Evolutionary conservation across 2,797 vertebrate species (phyloP).

Genomic region (Etheostoma perlongum): DNA sequence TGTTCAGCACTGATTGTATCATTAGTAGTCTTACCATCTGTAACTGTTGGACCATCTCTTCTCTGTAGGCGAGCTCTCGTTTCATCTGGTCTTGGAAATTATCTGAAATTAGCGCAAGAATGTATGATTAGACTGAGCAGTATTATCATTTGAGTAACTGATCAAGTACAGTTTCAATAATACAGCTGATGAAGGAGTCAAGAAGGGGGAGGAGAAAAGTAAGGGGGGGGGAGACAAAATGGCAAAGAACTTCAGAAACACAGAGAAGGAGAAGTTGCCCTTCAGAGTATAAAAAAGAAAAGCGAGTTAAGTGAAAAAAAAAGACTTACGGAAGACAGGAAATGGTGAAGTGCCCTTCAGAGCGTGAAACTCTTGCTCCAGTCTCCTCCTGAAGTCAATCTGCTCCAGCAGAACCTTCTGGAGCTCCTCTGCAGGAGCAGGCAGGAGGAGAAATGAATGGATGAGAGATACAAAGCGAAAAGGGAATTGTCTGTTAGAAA

Average conservation of each 20-base stretch:
- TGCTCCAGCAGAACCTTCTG: constrained; percentile 99
- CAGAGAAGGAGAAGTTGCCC: constrained; percentile 17
- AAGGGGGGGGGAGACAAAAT: background rate
- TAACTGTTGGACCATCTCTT: constrained; percentile 98
- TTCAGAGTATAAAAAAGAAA: constrained; percentile 22
- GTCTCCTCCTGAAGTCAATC: constrained; percentile 95
- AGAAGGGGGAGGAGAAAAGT: background rate
- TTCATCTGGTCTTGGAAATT: constrained; percentile 99
- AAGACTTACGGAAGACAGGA: constrained; percentile 96
- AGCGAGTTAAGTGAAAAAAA: background rate
- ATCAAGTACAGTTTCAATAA: constrained; percentile 11
- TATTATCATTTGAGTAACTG: constrained; percentile 22
- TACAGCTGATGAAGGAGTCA: background rate
- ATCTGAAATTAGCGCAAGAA: constrained; percentile 81
- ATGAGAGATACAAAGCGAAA: background rate
- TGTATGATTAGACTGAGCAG: constrained; percentile 24
- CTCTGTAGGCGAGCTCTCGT: constrained; percentile 95
- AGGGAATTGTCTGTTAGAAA: background rate
- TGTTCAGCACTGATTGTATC: constrained; percentile 46
- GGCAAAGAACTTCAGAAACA: background rate
- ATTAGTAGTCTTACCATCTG: constrained; percentile 91
- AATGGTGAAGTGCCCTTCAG: constrained; percentile 95
- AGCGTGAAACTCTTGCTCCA: constrained; percentile 98
- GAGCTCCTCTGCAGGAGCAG: constrained; percentile 91
- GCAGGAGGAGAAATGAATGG: constrained; percentile 7